Conservation (phyloP, 2,888 invertebrate genomes). For the Tinea semifulvella region DNA sequence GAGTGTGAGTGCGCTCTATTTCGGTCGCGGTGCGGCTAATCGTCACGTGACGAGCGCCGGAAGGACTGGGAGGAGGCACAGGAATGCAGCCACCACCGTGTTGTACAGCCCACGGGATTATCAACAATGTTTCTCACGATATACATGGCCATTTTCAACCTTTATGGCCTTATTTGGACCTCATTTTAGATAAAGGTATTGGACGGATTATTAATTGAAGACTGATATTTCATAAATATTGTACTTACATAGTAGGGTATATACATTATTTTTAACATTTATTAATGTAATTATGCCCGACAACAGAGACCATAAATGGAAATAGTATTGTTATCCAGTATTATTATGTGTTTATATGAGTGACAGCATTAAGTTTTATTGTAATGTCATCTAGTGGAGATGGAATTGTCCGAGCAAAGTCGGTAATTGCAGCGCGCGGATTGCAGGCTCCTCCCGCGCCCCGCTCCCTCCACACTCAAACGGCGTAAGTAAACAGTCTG, state of each 20-base stretch:
- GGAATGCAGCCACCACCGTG: conserved; percentile 58
- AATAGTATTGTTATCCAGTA: no score
- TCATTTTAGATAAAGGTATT: no score
- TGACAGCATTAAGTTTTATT: conserved; percentile 1
- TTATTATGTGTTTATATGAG: conserved; percentile 5
- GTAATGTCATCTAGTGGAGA: conserved; percentile 3
- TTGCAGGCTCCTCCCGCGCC: conserved; percentile 50
- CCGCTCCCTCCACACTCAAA: conserved; percentile 48
- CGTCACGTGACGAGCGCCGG: conserved; percentile 62
- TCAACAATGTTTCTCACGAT: conserved; percentile 27
- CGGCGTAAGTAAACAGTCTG: conserved; percentile 63
- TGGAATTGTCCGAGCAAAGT: conserved; percentile 32
- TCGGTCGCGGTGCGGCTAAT: conserved; percentile 61
- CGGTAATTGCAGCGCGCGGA: conserved; percentile 64
- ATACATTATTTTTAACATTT: no score
- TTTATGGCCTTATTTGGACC: no score
- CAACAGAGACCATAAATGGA: no score
- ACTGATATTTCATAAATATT: no score
- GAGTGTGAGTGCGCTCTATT: conserved; percentile 55
- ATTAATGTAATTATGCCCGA: no score
- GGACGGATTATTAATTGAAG: no score
- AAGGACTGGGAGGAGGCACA: conserved; percentile 50
- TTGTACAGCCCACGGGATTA: conserved; percentile 38
- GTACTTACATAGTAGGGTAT: no score
- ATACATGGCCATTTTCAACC: neutral